These are phyloP conservation scores for Mixornis gularis DNA, from an alignment of 2,113 vertebrate species.

Conservation along the genomic window DNA sequence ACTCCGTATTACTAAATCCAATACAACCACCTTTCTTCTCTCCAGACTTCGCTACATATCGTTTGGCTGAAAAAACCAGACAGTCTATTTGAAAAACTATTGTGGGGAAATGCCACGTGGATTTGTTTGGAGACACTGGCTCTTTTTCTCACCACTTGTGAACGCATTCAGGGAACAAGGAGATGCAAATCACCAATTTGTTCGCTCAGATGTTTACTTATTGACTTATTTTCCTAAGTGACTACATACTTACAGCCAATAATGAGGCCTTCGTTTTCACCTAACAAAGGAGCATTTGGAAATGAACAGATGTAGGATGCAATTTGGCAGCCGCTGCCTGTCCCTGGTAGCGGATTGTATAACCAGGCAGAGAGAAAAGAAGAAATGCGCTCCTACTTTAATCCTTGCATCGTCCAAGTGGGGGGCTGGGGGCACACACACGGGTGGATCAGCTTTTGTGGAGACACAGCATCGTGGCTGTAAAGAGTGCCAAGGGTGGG, in stretches of 20 bases:
- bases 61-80: constrained; percentile 6
- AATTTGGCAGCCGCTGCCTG: constrained; percentile 34
- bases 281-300: constrained; percentile 33
- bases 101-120: constrained; percentile 8
- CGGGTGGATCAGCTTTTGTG: neutral
- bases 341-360: neutral
- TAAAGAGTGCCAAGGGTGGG: neutral
- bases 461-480: accelerated
- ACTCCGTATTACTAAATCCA: neutral
- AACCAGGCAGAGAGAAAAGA: neutral
- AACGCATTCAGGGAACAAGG: neutral
- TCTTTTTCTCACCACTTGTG: constrained; percentile 25
- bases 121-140: constrained; percentile 16
- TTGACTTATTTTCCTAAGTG: constrained; percentile 45
- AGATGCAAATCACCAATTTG: constrained; percentile 58
- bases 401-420: neutral
- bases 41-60: neutral
- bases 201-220: constrained; percentile 52
- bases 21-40: neutral
- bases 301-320: constrained; percentile 35
- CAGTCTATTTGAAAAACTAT: neutral
- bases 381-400: neutral
- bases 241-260: constrained; percentile 34
- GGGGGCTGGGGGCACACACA: neutral
- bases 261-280: constrained; percentile 23